Percentiles rank a stretch among this genome's conserved stretches.
phyloP scores from a whole-genome alignment of 1,140 invertebrate species.

The Lutraria rhynchaena region DNA sequence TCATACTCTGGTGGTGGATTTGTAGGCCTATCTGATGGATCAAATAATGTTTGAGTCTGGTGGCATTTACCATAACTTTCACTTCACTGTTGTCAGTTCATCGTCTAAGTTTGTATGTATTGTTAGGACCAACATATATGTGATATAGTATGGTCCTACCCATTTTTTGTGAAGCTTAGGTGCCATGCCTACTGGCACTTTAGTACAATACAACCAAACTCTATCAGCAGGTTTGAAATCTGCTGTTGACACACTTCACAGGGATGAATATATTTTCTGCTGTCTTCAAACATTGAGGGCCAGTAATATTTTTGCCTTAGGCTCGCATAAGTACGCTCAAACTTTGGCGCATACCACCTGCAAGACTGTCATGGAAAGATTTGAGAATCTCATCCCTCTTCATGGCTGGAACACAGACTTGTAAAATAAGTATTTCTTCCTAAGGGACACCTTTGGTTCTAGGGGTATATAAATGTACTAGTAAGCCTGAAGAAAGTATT shows the following conservation, averaged over 20 bases:
- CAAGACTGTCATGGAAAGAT: conserved; percentile 52
- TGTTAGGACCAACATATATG: not conserved
- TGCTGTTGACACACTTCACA: conserved; percentile 50
- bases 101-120: not conserved
- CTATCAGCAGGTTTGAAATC: no score
- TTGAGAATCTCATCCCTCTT: not conserved
- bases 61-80: conserved; percentile 5
- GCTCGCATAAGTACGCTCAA: conserved; percentile 4
- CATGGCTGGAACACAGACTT: not conserved
- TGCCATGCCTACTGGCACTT: not conserved
- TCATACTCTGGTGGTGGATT: conserved; percentile 9
- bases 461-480: conserved; percentile 49
- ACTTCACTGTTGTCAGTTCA: not conserved
- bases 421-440: not conserved
- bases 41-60: conserved; percentile 7
- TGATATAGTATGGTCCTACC: conserved; percentile 29
- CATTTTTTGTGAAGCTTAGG: conserved; percentile 16
- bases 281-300: conserved; percentile 45
- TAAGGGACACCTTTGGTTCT: conserved; percentile 6
- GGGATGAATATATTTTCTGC: conserved; percentile 41
- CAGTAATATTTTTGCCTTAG: conserved; percentile 54
- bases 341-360: conserved; percentile 30
- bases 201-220: no score
- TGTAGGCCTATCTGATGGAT: not conserved
- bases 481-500: conserved; percentile 49